Evolutionary conservation across 2,797 vertebrate species (phyloP), one percentile per base, ranked within the genome.

Genomic region (Borostomias antarcticus): DNA sequence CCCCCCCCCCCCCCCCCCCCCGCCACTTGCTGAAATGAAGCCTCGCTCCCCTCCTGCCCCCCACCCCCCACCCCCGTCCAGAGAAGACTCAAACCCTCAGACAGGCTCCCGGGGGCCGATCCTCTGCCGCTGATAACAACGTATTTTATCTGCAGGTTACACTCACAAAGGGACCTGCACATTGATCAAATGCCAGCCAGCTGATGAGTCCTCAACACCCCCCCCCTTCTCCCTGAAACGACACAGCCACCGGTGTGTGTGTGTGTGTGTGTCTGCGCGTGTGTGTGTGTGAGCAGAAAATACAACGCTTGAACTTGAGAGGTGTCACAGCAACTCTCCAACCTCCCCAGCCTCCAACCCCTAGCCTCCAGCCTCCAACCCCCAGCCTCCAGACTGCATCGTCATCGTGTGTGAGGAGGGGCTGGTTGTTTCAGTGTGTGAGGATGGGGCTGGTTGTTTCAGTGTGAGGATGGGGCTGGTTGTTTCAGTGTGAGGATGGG

Each of bases 181-280:
- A 93, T 91, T 90, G 90, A 91, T 91, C 89, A 90, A 90, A 91
- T 91, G 90, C 87, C 90, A 90, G 81, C 78, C 85, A 78, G 86
- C 82, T 90, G 89, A 93, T 85, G 90, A 85, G 85, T 84, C 87
- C 89, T 91, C 88, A 89, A 89, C 89, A 88, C 86, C 84, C 84
- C 84, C 84, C 78, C 81, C 79, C 79, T 85, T 64, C 84, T 74
- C 19, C 70, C 64, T 71, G 26, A 79, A 33, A 72, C 65, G 52
- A 81, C 86, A 81, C 76, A 64, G 83, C 82, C 74, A 70, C 70
- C 68, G 78, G 83, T 4, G 2, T 7, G 35, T 8, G 35, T 7
- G 35, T 1, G 76, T n/a, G n/a, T 80, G 37, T 48, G 62, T 70
- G 69, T 45, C 72, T 74, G 66, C 58, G 60, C 69, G 58, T 60